A percentile compares a stretch with the other conserved stretches of the same genome.
Evolutionary conservation across 2,797 vertebrate species (phyloP).

Genomic region (Phataginus tetradactyla): DNA sequence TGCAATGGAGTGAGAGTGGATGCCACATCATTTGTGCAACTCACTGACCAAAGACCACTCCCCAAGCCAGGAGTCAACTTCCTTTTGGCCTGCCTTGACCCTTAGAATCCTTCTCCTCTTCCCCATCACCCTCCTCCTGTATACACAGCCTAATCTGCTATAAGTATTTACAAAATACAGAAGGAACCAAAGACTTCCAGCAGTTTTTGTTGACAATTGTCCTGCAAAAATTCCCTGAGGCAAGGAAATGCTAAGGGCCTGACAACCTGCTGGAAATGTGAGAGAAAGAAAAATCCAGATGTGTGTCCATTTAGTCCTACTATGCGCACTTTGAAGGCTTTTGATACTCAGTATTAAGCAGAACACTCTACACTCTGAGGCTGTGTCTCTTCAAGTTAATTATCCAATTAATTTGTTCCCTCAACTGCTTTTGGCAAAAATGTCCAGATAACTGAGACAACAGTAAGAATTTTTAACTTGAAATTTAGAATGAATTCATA

Average conservation of each 20-base stretch:
- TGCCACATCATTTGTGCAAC: not conserved
- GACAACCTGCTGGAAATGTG: not conserved
- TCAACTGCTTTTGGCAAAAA: not conserved
- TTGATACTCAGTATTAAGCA: not conserved
- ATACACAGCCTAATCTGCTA: not conserved
- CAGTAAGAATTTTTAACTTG: not conserved
- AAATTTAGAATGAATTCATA: not conserved
- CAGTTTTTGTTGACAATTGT: not conserved
- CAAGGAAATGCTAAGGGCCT: not conserved
- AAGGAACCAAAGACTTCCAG: not conserved
- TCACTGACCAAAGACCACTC: not conserved
- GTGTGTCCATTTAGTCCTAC: fast-evolving
- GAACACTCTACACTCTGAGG: not conserved
- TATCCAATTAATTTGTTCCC: not conserved
- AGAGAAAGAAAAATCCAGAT: not conserved
- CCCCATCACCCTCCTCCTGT: not conserved
- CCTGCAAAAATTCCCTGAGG: not conserved
- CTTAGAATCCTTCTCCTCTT: not conserved
- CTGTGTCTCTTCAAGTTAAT: not conserved
- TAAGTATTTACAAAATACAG: not conserved
- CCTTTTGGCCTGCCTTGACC: not conserved
- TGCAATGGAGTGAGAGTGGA: not conserved
- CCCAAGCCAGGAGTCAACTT: too few species aligned
- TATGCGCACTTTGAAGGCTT: not conserved
- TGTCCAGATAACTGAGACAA: not conserved